Base-by-base conservation (phyloP, 2,888 invertebrate species). In the Malthinus flaveolus region DNA sequence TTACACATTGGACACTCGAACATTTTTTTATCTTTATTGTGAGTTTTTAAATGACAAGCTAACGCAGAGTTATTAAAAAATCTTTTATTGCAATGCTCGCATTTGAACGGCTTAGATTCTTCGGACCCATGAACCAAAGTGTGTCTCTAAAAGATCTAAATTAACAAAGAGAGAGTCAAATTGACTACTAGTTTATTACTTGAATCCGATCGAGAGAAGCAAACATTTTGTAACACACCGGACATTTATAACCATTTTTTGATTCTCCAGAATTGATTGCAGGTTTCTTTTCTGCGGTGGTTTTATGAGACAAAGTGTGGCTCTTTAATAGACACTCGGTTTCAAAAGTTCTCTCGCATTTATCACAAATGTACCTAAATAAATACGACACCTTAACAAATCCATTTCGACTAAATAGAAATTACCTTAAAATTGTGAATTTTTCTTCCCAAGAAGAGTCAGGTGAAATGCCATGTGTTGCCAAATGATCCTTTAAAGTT, bases 1-100 rank as follows among this genome's bases (percentile, higher is more conserved):
- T 84, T 83, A 73, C 91, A 91, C 69, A 90, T 86, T 0, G 89
- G 87, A 72, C 91, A 91, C 71, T 88, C 86, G 68, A 88, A 88
- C 49, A 82, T 81, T 68, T 85, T 85, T 63, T 83, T 83, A 56
- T 85, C 84, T 64, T 78, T 80, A 71, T 79, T 77, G 70, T 90
- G 90, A 3, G 85, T 86, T 77, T 89, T 89, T 57, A 87, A 74
- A 73, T 91, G 90, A 66, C 88, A 87, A 1, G 87, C 82, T 13
- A 90, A 77, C 2, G 90, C 89, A 0, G 89, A 87, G 71, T 87
- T 87, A 66, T 87, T 90, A 70, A 89, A 81, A 75, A 90, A 89
- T 49, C 86, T 75, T 72, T 87, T 87, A 33, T 80, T 79, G 69
- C 89, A 89, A 42, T 83, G 78, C 35, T 82, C 79, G 73, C 90